Percentiles rank a stretch among this genome's conserved stretches.
phyloP scores from a whole-genome alignment of 2,113 vertebrate genomes.

The Engraulis encrasicolus region DNA sequence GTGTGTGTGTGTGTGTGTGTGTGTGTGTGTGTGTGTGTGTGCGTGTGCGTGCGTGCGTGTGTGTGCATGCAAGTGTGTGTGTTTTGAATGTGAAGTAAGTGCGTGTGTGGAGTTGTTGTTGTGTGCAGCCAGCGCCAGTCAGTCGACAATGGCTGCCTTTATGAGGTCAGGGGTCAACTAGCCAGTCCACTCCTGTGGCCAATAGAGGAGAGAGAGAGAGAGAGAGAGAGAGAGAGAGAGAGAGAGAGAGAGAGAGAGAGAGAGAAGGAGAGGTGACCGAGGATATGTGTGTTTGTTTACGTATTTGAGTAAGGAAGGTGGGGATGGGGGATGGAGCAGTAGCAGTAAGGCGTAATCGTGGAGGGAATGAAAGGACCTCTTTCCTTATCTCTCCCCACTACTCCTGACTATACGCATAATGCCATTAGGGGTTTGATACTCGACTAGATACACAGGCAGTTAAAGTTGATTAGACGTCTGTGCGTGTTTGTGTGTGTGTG shows the following conservation, averaged over 20 bases:
- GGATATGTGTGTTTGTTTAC: neutral
- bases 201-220: neutral
- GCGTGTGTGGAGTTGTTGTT: neutral
- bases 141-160: neutral
- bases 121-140: neutral
- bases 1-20: too few relatives aligned
- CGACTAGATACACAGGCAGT: neutral
- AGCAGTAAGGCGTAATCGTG: too few relatives aligned
- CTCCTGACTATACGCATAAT: neutral
- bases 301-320: neutral
- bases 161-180: neutral
- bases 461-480: constrained; percentile 38
- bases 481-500: neutral
- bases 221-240: neutral
- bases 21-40: neutral
- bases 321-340: neutral
- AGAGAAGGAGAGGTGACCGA: too few relatives aligned
- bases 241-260: too few relatives aligned
- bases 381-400: neutral
- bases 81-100: neutral
- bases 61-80: neutral
- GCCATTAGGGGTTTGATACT: neutral
- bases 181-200: neutral
- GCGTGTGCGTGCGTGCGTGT: neutral
- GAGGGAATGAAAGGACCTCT: neutral